Base-by-base conservation (phyloP, 2,797 vertebrate species). In the Enteromius anoplus region DNA sequence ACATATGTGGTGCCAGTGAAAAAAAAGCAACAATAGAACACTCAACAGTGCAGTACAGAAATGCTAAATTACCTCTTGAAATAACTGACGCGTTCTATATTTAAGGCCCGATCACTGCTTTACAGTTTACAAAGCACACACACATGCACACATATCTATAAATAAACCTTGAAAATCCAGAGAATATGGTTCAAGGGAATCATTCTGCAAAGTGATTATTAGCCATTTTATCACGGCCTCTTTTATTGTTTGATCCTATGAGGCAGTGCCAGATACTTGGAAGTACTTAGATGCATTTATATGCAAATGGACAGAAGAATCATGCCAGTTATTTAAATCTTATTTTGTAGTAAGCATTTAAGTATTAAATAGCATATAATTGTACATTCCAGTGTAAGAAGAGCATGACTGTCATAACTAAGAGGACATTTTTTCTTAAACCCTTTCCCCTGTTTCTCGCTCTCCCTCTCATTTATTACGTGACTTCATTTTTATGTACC, bases 401-500 rank as follows among this genome's bases (percentile, higher is more conserved):
- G 70, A 62, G 53, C 64, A 76, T 29, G 72, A 60, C 73, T 69
- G 49, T 76, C 81, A 83, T 58, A 75, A 82, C 64, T 78, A 83
- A 78, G 29, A 62, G 65, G 72, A 73, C 45, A 65, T 3, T 62
- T n/a, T 84, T 75, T 42, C 23, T 79, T 29, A 19, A 37, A 37
- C 32, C 71, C 51, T 55, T 19, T n/a, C 26, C 14, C 49, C 69
- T 10, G 23, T 58, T 55, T 45, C 47, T 68, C 71, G 10, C 73
- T 73, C 71, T 71, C 58, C 72, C 78, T 83, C 76, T 58, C 64
- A 85, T 86, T 75, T 71, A 86, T 86, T 85, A 80, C 62, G 29
- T 64, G 83, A 81, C 83, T 88, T 85, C 75, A 86, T 84, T 85
- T 86, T 85, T 75, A 86, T 85, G 83, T 86, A 72, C 81, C 78